Conservation (phyloP, 2,113 vertebrate species). For the Craseonycteris thonglongyai region DNA sequence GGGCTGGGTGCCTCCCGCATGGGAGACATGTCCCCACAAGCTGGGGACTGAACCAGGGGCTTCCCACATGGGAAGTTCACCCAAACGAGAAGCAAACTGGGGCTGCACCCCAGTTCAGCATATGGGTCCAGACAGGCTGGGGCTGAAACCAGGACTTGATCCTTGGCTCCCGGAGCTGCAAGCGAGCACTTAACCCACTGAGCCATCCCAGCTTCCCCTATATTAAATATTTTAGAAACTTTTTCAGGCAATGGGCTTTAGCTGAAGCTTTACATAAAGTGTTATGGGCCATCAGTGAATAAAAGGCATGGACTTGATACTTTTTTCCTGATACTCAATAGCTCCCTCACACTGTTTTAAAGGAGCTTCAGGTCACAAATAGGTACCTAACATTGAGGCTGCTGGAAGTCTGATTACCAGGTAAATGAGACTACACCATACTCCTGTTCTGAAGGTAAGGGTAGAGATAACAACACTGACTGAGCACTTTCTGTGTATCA, state of each 20-base stretch:
- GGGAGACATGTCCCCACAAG: too few relatives aligned
- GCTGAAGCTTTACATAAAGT: neutral
- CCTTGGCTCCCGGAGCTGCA: too few relatives aligned
- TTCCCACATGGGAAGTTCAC: too few relatives aligned
- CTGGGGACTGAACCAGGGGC: too few relatives aligned
- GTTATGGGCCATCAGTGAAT: neutral
- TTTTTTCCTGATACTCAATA: neutral
- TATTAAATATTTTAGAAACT: neutral
- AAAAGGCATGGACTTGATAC: neutral
- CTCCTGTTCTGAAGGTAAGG: neutral
- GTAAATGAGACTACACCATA: neutral
- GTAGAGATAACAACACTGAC: neutral
- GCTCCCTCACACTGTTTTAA: neutral
- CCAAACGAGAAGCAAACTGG: too few relatives aligned
- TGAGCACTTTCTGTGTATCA: neutral
- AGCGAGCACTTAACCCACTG: too few relatives aligned
- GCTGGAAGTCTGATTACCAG: neutral
- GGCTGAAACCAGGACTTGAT: too few relatives aligned
- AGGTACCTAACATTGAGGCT: neutral
- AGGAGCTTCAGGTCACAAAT: neutral
- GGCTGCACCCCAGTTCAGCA: too few relatives aligned
- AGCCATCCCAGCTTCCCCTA: too few relatives aligned
- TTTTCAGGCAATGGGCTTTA: neutral
- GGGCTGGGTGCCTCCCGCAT: too few relatives aligned
- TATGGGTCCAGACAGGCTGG: too few relatives aligned